phyloP scores from a whole-genome alignment of 2,113 vertebrate species.

The Phyllopteryx taeniolatus region DNA sequence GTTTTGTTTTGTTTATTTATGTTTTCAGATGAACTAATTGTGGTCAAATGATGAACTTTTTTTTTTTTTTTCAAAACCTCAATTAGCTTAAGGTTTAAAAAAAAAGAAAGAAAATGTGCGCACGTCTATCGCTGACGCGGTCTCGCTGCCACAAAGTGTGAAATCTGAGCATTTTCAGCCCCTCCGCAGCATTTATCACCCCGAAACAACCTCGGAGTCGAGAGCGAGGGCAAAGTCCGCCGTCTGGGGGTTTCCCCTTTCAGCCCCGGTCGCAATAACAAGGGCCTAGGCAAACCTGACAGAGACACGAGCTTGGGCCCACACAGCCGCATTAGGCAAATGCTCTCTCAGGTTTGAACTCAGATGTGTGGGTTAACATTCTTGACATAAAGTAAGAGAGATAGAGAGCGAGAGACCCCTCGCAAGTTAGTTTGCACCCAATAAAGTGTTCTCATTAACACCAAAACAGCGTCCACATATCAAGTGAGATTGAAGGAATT shows the following conservation, averaged over 20 bases:
- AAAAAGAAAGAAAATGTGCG: constrained; percentile 17
- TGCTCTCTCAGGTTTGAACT: constrained; percentile 31
- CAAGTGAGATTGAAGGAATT: constrained; percentile 35
- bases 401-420: constrained; percentile 3
- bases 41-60: neutral
- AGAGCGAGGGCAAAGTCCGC: constrained; percentile 48
- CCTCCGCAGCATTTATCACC: constrained; percentile 46
- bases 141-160: constrained; percentile 29
- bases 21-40: neutral
- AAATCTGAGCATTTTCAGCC: constrained; percentile 47
- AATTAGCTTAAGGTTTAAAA: neutral
- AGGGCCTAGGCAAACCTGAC: constrained; percentile 43
- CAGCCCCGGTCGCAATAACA: constrained; percentile 50
- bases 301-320: constrained; percentile 23
- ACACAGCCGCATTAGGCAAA: constrained; percentile 28
- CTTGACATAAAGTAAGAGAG: constrained; percentile 1
- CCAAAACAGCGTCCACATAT: neutral
- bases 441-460: constrained; percentile 29
- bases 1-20: neutral
- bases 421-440: constrained; percentile 35
- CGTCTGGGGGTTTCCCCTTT: constrained; percentile 60
- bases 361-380: constrained; percentile 30
- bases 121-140: neutral
- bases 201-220: constrained; percentile 37
- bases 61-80: neutral